Evolutionary conservation across 2,888 invertebrate genomes (phyloP).

Genomic region (Cantharis nigra): DNA sequence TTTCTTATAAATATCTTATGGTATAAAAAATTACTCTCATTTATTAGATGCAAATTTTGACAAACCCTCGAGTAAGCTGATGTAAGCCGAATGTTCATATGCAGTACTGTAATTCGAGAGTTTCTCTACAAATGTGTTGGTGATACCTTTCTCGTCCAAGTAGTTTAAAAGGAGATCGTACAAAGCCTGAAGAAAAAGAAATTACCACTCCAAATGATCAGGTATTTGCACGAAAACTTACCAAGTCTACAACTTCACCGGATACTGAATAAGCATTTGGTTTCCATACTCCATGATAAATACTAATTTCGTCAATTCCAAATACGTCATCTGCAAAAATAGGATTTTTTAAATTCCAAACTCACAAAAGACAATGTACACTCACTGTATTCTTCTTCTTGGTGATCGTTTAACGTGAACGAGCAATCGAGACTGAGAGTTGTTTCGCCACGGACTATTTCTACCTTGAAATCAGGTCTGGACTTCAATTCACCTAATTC

Average conservation of each 20-base stretch:
- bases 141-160: slow-evolving; percentile 93
- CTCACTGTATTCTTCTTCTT: slow-evolving; percentile 75
- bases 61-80: slow-evolving; percentile 82
- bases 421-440: slow-evolving; percentile 87
- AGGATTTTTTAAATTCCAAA: neutral
- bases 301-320: slow-evolving; percentile 90
- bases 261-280: slow-evolving; percentile 89
- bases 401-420: slow-evolving; percentile 66
- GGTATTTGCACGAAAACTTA: slow-evolving; percentile 56
- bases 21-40: slow-evolving; percentile 28
- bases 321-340: slow-evolving; percentile 77
- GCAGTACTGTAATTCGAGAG: slow-evolving; percentile 86
- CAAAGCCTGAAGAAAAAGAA: slow-evolving; percentile 68
- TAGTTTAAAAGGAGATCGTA: slow-evolving; percentile 95
- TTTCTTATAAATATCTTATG: slow-evolving; percentile 6
- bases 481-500: slow-evolving; percentile 86
- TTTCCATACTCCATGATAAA: slow-evolving; percentile 86
- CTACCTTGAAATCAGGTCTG: slow-evolving; percentile 89
- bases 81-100: slow-evolving; percentile 92
- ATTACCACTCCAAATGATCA: slow-evolving; percentile 50
- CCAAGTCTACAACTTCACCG: slow-evolving; percentile 94
- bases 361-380: slow-evolving; percentile 14
- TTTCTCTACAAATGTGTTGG: slow-evolving; percentile 90
- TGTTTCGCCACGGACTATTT: slow-evolving; percentile 76
- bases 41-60: slow-evolving; percentile 81